A percentile compares a stretch with the other conserved stretches of the same genome.
These are phyloP conservation scores for Erpornis zantholeuca DNA, from an alignment of 2,113 vertebrate species.

Conservation along the genomic window DNA sequence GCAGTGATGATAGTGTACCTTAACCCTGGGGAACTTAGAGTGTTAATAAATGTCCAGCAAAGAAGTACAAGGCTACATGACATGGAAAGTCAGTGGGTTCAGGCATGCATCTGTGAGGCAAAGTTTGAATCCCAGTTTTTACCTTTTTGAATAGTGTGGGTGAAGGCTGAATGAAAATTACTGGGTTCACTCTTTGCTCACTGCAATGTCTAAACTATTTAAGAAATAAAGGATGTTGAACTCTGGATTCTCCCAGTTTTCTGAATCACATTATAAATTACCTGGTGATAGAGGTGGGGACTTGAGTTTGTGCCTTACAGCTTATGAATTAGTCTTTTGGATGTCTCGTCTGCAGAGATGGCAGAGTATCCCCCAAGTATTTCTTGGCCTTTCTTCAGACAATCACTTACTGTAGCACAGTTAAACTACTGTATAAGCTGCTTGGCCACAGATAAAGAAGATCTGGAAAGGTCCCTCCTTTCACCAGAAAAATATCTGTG, in stretches of 20 bases:
- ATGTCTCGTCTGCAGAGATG: not conserved
- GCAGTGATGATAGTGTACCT: not conserved
- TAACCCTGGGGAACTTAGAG: not conserved
- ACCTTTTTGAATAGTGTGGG: not conserved
- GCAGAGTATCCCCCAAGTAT: not conserved
- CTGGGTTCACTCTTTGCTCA: not conserved
- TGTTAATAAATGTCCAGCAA: not conserved
- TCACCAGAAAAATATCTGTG: not conserved
- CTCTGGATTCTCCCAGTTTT: not conserved
- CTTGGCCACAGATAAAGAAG: not conserved
- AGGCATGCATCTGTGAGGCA: not conserved
- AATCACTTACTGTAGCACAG: not conserved
- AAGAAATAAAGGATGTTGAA: not conserved
- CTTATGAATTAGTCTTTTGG: not conserved
- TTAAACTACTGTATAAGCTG: not conserved
- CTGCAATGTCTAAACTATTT: not conserved
- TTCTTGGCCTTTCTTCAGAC: conserved; percentile 18
- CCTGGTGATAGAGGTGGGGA: not conserved
- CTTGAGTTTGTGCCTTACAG: not conserved
- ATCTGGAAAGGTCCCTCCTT: not conserved
- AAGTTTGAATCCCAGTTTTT: not conserved
- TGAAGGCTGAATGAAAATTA: not conserved
- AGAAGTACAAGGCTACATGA: not conserved
- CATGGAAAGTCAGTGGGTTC: not conserved
- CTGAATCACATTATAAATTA: not conserved